A percentile compares a stretch with the other conserved stretches of the same genome.
phyloP scores from a whole-genome alignment of 2,888 invertebrate species.

The Tetanocera ferruginea region DNA sequence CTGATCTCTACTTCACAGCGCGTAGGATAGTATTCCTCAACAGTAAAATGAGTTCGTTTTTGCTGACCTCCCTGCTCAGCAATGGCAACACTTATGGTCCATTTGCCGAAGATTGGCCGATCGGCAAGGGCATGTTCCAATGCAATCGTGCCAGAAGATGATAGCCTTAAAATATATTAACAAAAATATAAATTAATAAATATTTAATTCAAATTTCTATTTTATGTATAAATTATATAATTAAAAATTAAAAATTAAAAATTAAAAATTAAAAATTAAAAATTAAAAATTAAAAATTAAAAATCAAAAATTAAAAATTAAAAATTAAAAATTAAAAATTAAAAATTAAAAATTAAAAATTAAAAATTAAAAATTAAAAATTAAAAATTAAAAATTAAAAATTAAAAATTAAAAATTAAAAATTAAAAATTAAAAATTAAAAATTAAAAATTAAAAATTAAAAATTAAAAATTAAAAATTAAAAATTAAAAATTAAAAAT shows the following conservation, averaged over 20 bases:
- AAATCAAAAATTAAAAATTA: background rate
- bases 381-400: too few species aligned
- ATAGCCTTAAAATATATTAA: conserved; percentile 73
- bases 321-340: too few species aligned
- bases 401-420: too few species aligned
- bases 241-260: background rate
- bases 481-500: background rate
- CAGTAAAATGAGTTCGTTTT: conserved; percentile 84
- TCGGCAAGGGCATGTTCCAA: conserved; percentile 88
- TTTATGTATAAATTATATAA: background rate
- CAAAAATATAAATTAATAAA: background rate
- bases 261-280: background rate
- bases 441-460: background rate
- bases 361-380: too few species aligned
- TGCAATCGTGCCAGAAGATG: conserved; percentile 91
- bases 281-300: background rate
- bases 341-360: too few species aligned
- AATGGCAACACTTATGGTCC: conserved; percentile 83
- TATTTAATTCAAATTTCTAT: background rate
- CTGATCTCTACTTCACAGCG: conserved; percentile 92
- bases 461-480: background rate
- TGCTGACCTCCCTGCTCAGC: conserved; percentile 81
- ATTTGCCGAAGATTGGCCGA: conserved; percentile 90
- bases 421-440: too few species aligned
- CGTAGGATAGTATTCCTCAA: conserved; percentile 94